phyloP scores from a whole-genome alignment of 2,888 invertebrate genomes.

The Erebia ligea region DNA sequence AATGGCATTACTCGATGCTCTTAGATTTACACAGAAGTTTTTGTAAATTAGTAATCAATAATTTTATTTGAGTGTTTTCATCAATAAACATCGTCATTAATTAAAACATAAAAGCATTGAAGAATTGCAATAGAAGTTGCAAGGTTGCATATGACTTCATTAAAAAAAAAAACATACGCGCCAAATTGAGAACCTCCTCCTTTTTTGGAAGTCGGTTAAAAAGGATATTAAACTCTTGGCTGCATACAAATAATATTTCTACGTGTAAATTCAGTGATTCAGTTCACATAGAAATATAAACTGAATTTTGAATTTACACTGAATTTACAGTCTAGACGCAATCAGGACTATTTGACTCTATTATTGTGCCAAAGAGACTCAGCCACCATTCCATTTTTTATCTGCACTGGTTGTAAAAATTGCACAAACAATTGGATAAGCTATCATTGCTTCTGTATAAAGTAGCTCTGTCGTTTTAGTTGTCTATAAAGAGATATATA shows the following conservation, averaged over 20 bases:
- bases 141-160: neutral
- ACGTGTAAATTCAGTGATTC: too few relatives aligned
- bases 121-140: neutral
- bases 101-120: neutral
- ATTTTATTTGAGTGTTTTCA: neutral
- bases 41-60: neutral
- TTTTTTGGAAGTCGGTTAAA: too few relatives aligned
- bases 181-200: too few relatives aligned
- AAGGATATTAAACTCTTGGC: too few relatives aligned
- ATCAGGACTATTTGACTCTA: neutral
- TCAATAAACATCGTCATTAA: neutral
- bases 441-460: slow-evolving; percentile 76
- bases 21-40: neutral
- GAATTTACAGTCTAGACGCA: too few relatives aligned
- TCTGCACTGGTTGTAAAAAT: slow-evolving; percentile 24
- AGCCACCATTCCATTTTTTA: neutral
- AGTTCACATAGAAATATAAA: too few relatives aligned
- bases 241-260: too few relatives aligned
- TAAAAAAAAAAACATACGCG: too few relatives aligned
- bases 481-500: slow-evolving; percentile 92
- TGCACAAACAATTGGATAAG: slow-evolving; percentile 29
- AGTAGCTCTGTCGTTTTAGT: slow-evolving; percentile 80
- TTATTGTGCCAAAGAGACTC: neutral
- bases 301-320: too few relatives aligned
- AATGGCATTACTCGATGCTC: neutral